Evolutionary conservation across 2,888 invertebrate species (phyloP), one percentile per base, ranked within the genome.

Genomic region (Erebia epiphron): DNA sequence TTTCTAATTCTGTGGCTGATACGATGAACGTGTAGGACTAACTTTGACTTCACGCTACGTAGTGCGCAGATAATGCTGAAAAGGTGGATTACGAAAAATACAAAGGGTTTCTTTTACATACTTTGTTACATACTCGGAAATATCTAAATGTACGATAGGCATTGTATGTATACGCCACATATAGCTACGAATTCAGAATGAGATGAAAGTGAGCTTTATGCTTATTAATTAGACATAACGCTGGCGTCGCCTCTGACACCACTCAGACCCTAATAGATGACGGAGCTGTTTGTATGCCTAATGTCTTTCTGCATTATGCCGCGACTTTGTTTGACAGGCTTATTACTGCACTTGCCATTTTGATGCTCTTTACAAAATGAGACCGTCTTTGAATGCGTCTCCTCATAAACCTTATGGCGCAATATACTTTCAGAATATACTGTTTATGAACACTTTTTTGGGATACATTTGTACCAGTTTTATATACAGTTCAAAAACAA

Each of bases 241-340:
- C 49, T 58, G 49, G 49, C 67, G 67, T 67, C n/a, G 67, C 67
- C 52, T 67, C 67, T 67, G 60, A 67, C 67, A 67, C 67, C 60
- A 67, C 67, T 67, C 60, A 61, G 61, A 67, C 67, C 67, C 67
- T 67, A 67, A 71, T 67, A 73, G 71, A 52, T 46, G 49, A 67
- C 67, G 50, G 58, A 49, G 49, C 49, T 71, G 69, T 69, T 69
- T 64, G 71, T 67, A 67, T 66, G 70, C 68, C 67, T 73, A 71
- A 73, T 73, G 71, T 71, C 73, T 73, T 67, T 73, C 63, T 73
- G 71, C 73, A 73, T 73, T 73, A 73, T 64, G 67, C 64, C 54
- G 63, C 49, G 71, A 68, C 54, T 58, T 60, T 67, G 67, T 67
- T 49, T 26, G 26, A 67, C 58, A 49, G 49, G 58, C 57, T 67